Base-by-base conservation (phyloP, 1,140 invertebrate species). In the Trachymyrmex cornetzi region DNA sequence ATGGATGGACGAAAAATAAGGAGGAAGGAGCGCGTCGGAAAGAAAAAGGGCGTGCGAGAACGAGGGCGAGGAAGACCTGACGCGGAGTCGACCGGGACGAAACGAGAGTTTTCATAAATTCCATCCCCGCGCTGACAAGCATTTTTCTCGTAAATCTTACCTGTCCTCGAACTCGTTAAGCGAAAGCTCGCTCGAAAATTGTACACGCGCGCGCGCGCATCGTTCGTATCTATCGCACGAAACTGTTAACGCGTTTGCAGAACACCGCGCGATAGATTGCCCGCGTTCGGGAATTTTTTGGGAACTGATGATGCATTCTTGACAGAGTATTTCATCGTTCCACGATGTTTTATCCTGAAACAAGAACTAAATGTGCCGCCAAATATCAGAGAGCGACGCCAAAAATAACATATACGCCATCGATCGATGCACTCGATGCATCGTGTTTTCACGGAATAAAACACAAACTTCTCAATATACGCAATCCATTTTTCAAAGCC, bases 71-170 rank as follows among this genome's bases (percentile, higher is more conserved):
- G 48, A 16, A 19, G 53, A 50, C 12, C 24, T 59, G 77, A 81
- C 63, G 66, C 63, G 66, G 19, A 27, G 66, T 16, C n/a, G 34
- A 22, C 64, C 38, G 63, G 57, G 9, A n/a, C 69, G 80, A 66
- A 87, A 72, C 80, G 87, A 85, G 84, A 61, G 87, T 74, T 86
- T 85, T 84, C 85, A 87, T 87, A 87, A 87, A 87, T 87, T 84
- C 77, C 66, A 74, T 85, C 59, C 50, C 44, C 44, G 34, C 48
- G 82, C 72, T 85, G 74, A 85, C 82, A 77, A 85, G 82, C 74
- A 85, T 77, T 64, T 85, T 85, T 85, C 71, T 85, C 82, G 82
- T 85, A 85, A 85, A 85, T 85, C 82, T 77, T 77, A 44, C 59
- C 82, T 63, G 82, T 85, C 71, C 63, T 66, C 61, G 82, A 85